These are phyloP conservation scores for Cnemophilus loriae DNA, from an alignment of 2,113 vertebrate species.

Conservation along the genomic window DNA sequence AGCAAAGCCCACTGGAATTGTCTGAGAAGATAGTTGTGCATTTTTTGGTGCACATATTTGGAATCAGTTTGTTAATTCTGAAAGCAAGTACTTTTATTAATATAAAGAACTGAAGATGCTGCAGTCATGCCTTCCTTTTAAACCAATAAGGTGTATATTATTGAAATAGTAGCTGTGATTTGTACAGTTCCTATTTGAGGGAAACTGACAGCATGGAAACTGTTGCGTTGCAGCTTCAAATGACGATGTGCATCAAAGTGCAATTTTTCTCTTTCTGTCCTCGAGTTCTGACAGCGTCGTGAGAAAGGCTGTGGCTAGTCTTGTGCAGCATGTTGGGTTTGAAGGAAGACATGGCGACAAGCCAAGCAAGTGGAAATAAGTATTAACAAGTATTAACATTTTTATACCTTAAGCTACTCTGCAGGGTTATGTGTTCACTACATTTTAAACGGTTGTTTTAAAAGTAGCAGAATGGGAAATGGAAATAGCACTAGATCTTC, in stretches of 20 bases:
- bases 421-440: constrained; percentile 57
- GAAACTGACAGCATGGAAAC: constrained; percentile 51
- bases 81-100: constrained; percentile 40
- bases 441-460: constrained; percentile 31
- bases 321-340: constrained; percentile 52
- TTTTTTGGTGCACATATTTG: not conserved
- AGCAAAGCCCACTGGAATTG: constrained; percentile 46
- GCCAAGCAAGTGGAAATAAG: constrained; percentile 66
- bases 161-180: constrained; percentile 25
- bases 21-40: constrained; percentile 25
- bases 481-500: constrained; percentile 54
- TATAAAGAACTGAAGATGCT: constrained; percentile 21
- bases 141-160: constrained; percentile 22
- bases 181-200: constrained; percentile 47
- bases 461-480: constrained; percentile 59
- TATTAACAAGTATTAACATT: constrained; percentile 14
- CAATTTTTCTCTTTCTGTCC: constrained; percentile 3
- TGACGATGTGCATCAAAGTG: not conserved
- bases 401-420: constrained; percentile 50
- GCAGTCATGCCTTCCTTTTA: constrained; percentile 61
- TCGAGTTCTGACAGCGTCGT: constrained; percentile 17
- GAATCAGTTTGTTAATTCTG: constrained; percentile 33
- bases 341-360: constrained; percentile 67
- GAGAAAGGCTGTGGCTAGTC: constrained; percentile 26
- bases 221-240: constrained; percentile 51